These are phyloP conservation scores for Eulimnadia texana DNA, from an alignment of 1,140 invertebrate genomes.

Conservation along the genomic window DNA sequence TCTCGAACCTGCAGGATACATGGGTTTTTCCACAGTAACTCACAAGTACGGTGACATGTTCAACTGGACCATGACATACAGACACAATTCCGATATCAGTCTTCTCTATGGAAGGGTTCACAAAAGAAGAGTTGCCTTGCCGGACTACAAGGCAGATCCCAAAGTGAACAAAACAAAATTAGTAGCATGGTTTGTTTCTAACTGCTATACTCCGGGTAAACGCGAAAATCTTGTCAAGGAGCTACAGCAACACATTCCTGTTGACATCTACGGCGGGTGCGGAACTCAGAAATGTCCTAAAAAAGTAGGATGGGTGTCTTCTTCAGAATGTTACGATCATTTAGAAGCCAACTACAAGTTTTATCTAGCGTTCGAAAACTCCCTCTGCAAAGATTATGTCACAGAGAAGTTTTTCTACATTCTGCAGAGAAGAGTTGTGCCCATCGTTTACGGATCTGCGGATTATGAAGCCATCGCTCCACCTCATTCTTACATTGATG, in stretches of 20 bases:
- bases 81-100: too few species aligned
- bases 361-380: constrained; percentile 35
- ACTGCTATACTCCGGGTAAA: constrained; percentile 29
- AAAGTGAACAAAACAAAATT: constrained; percentile 21
- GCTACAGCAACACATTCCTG: constrained; percentile 30
- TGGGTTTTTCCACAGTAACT: too few species aligned
- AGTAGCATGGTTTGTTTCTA: constrained; percentile 33
- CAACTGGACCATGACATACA: too few species aligned
- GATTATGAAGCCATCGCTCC: constrained; percentile 25
- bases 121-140: too few species aligned
- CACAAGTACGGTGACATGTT: too few species aligned
- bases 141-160: too few species aligned
- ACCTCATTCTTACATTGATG: constrained; percentile 28
- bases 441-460: constrained; percentile 26
- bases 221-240: constrained; percentile 29
- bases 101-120: too few species aligned
- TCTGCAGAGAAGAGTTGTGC: constrained; percentile 23
- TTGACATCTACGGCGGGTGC: constrained; percentile 38
- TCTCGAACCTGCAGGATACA: too few species aligned
- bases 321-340: constrained; percentile 19
- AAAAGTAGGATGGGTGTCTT: neutral
- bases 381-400: constrained; percentile 32
- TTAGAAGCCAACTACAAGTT: constrained; percentile 25
- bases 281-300: constrained; percentile 21
- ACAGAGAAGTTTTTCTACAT: constrained; percentile 31